Percentiles rank a stretch among this genome's conserved stretches.
Evolutionary conservation across 2,113 vertebrate species (phyloP).

Genomic region (Pagrus major): DNA sequence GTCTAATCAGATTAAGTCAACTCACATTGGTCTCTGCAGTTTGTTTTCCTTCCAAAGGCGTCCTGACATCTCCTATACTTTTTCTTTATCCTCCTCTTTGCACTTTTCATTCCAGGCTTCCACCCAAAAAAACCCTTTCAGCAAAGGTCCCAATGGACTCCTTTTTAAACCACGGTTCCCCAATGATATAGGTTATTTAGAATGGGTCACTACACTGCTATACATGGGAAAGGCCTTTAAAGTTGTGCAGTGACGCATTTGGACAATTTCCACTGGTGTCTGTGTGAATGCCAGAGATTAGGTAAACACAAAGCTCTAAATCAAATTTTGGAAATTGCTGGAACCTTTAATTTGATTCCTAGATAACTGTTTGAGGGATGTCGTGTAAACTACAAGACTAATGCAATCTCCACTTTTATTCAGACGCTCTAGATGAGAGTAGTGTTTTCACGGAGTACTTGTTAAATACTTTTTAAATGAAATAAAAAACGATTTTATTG

Average conservation of each 20-base stretch:
- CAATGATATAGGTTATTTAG: constrained; percentile 88
- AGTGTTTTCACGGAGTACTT: constrained; percentile 71
- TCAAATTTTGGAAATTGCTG: constrained; percentile 84
- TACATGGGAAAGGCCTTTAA: constrained; percentile 87
- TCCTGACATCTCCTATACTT: constrained; percentile 88
- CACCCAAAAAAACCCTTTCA: constrained; percentile 87
- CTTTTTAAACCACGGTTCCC: constrained; percentile 87
- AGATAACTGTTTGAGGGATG: constrained; percentile 80
- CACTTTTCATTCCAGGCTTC: constrained; percentile 84
- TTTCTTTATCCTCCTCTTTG: constrained; percentile 88
- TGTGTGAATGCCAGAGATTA: constrained; percentile 82
- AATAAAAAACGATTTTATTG: constrained; percentile 58
- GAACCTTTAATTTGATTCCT: constrained; percentile 85
- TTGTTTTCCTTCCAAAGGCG: constrained; percentile 91
- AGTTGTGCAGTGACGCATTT: constrained; percentile 87
- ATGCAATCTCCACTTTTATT: constrained; percentile 81
- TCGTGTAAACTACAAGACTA: constrained; percentile 81
- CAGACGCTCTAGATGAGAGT: constrained; percentile 47
- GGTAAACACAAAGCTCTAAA: constrained; percentile 81
- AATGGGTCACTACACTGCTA: constrained; percentile 93
- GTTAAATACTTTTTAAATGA: constrained; percentile 77
- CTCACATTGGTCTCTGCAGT: constrained; percentile 90
- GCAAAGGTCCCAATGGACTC: constrained; percentile 85
- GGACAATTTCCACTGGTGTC: constrained; percentile 83
- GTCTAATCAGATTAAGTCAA: constrained; percentile 97